Evolutionary conservation across 2,113 vertebrate genomes (phyloP).

Genomic region (Pterocles burchelli): DNA sequence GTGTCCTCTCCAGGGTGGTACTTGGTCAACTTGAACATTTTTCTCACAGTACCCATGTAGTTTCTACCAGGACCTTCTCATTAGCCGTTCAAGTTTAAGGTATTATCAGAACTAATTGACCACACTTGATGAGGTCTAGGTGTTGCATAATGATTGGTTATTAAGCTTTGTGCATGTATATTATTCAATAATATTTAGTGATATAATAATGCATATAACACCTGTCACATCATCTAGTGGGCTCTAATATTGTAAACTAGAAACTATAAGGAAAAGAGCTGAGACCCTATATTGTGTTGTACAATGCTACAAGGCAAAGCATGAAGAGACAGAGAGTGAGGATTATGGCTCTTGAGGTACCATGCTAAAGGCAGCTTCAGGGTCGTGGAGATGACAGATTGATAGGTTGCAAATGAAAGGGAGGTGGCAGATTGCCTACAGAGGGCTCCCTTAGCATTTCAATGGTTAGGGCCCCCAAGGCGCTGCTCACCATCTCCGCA

Average conservation of each 20-base stretch:
- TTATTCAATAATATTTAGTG: background rate
- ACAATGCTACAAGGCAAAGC: background rate
- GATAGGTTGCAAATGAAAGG: background rate
- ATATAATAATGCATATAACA: background rate
- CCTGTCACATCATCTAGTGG: accelerated
- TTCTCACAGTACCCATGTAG: background rate
- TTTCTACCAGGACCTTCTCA: background rate
- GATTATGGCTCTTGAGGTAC: too few relatives aligned
- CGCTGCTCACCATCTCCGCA: background rate
- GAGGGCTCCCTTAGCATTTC: background rate
- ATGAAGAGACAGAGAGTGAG: background rate
- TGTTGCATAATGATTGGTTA: background rate
- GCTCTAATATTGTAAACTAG: background rate
- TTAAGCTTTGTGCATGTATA: background rate
- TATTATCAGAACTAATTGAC: background rate
- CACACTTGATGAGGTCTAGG: background rate
- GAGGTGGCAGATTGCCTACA: background rate
- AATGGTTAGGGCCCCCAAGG: background rate
- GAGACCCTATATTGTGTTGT: background rate
- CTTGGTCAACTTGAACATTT: background rate
- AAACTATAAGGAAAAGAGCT: background rate
- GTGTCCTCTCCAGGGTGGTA: background rate
- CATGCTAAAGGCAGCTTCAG: accelerated
- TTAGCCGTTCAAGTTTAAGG: background rate
- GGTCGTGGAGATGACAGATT: background rate